Evolutionary conservation across 2,113 vertebrate genomes (phyloP), one percentile per base, ranked within the genome.

Genomic region (Pomatorhinus ruficollis): DNA sequence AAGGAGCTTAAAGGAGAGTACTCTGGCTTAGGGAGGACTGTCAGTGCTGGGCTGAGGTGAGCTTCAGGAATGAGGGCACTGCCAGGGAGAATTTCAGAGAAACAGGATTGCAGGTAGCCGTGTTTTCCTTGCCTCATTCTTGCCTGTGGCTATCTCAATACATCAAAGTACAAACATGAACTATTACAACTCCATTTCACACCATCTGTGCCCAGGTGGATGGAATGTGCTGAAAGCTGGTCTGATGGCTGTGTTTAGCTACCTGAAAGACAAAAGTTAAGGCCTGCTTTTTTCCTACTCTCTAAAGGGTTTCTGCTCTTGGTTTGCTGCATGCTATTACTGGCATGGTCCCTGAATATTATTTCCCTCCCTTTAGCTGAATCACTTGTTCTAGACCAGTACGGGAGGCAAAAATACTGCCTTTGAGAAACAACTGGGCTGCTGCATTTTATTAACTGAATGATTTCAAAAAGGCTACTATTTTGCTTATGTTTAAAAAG

Each of bases 401-500:
- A 60, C 6, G 24, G 53, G 42, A 69, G 11, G 57, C 47, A 89
- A 69, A 91, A 90, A 75, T 71, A 47, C 19, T 49, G 15, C 40
- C 80, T 39, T 79, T 44, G 49, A 61, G 65, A 83, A 85, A 89
- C 30, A 6, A 18, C 39, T 19, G 15, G 31, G 11, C 33, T 78
- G 60, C 52, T 59, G 24, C 11, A 7, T 83, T 92, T 77, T 90
- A 71, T 68, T 45, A 93, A 47, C 16, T 0, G n/a, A 75, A 57
- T 85, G 0, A 59, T 63, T 92, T 70, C 9, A 28, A 25, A 89
- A 72, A 82, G 52, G 37, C 24, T 71, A 15, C n/a, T 83, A 3
- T 60, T 84, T 83, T 66, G 18, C 69, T 89, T 23, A 61, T 54
- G 15, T 66, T 93, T 87, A 61, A 86, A 87, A 71, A 78, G 37